Base-by-base conservation (phyloP, 2,797 vertebrate species). In the Sorex maritimensis region DNA sequence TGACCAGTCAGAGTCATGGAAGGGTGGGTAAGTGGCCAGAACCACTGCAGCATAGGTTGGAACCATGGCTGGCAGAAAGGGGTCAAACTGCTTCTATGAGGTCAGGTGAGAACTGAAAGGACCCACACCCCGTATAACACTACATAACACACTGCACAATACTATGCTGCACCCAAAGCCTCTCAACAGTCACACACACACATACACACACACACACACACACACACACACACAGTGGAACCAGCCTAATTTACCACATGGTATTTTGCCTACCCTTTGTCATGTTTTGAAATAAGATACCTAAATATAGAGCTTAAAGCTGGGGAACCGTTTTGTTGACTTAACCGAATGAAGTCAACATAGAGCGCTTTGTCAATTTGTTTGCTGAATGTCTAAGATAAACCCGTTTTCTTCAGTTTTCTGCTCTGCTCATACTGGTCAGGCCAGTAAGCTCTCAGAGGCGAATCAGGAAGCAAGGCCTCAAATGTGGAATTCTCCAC, bases 321-420 rank as follows among this genome's bases (percentile, higher is more conserved):
- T 30, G 61, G n/a, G 61, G 28, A 81, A 87, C 73, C n/a, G 5
- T 67, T 74, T 81, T 75, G 69, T 24, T 82, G 55, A n/a, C 58
- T 91, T 93, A 88, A 68, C 44, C 92, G 73, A 89, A 80, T 28
- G 26, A 93, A 87, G 77, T 94, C 58, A 90, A 82, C 46, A 65
- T 58, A 73, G 85, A 92, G 81, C 5, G 61, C 68, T 91, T 82
- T 85, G 44, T 15, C 19, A 90, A 75, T 69, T 63, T 38, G 38
- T 44, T 73, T 81, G 49, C 30, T 86, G 26, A 86, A 21, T 38
- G 34, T 88, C 80, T 67, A 74, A 81, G 74, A 34, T 88, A 67
- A 69, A 86, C 77, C 21, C n/a, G 44, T 86, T 95, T 91, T 55
- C 49, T 68, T 69, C 2, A 63, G 30, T 23, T 81, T 77, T 91